phyloP scores from a whole-genome alignment of 2,888 invertebrate species.

The Branchipolynoe longqiensis region DNA sequence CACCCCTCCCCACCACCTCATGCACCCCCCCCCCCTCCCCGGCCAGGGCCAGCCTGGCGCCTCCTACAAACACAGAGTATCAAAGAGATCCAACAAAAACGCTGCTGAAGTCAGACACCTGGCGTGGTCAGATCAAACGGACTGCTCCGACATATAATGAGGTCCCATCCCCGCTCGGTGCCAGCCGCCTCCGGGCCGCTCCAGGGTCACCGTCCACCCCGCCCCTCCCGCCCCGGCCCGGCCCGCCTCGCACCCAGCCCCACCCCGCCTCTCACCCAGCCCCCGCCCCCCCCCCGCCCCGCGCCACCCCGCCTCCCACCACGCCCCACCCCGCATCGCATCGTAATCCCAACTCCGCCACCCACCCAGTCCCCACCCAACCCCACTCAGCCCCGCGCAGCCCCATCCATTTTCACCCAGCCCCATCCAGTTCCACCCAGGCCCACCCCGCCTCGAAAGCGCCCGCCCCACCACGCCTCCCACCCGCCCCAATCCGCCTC shows the following conservation, averaged over 20 bases:
- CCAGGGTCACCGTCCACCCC: constrained; percentile 1
- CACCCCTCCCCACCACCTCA: too few relatives aligned
- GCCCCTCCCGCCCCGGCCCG: neutral
- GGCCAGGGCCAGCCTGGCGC: neutral
- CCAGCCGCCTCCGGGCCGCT: neutral
- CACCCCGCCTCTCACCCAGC: too few relatives aligned
- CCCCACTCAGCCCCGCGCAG: too few relatives aligned
- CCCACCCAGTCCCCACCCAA: neutral
- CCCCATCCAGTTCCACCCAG: neutral
- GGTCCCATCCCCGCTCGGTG: too few relatives aligned
- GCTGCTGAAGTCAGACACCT: constrained; percentile 4
- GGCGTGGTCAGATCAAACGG: constrained; percentile 6
- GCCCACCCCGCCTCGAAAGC: neutral
- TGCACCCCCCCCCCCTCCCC: too few relatives aligned
- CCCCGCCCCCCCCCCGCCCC: too few relatives aligned
- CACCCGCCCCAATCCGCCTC: neutral
- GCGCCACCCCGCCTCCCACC: too few relatives aligned
- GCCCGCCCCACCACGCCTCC: neutral
- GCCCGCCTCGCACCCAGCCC: too few relatives aligned
- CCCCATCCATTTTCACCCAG: too few relatives aligned
- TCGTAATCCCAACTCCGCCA: neutral
- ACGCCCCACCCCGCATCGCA: too few relatives aligned
- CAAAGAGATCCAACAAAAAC: neutral
- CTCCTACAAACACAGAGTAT: neutral
- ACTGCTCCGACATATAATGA: neutral